Base-by-base conservation (phyloP, 92 coral and sea anemone genomes). In the Metridium senile region DNA sequence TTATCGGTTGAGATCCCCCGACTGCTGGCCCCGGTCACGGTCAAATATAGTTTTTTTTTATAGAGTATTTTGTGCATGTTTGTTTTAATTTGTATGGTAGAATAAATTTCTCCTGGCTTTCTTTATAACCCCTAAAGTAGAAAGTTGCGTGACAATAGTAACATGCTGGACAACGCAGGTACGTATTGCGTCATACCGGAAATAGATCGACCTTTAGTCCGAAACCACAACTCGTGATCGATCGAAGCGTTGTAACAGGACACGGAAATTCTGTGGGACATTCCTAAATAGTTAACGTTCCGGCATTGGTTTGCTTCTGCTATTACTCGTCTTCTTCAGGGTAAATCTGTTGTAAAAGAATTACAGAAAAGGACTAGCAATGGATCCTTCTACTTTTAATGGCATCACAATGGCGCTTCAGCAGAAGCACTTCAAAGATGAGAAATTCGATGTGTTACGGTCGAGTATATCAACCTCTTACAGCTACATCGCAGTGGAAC, bases 381-480 rank as follows among this genome's bases (percentile, higher is more conserved):
- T 88, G 93, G 93, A 84, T 79, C 68, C 86, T 26, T 61, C 30
- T 21, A 71, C 67, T 19, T 88, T 88, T 34, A 70, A 62, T 9
- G 66, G 79, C 33, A 72, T 88, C 25, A 74, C 17, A 26, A 67
- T 56, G 19, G 81, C 85, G 13, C 85, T 88, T 1, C 54, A 76
- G 7, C 66, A 63, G 35, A 66, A 59, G 10, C 59, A 57, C 69
- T 88, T 88, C 54, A 84, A 88, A 35, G 75, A 54, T 35, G 80
- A 84, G 53, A 88, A 80, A 43, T 58, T 84, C 18, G 86, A 80
- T 1, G 86, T 77, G 26, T 57, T 88, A 32, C 61, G 78, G 22
- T 59, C 86, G 23, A 26, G 51, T 46, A 70, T 80, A 8, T 57
- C 80, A 18, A 62, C 68, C 28, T 26, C 89, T n/a, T 76, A 78